Percentiles rank a stretch among this genome's conserved stretches.
Evolutionary conservation across 2,113 vertebrate genomes (phyloP).

Genomic region (Tautogolabrus adspersus): DNA sequence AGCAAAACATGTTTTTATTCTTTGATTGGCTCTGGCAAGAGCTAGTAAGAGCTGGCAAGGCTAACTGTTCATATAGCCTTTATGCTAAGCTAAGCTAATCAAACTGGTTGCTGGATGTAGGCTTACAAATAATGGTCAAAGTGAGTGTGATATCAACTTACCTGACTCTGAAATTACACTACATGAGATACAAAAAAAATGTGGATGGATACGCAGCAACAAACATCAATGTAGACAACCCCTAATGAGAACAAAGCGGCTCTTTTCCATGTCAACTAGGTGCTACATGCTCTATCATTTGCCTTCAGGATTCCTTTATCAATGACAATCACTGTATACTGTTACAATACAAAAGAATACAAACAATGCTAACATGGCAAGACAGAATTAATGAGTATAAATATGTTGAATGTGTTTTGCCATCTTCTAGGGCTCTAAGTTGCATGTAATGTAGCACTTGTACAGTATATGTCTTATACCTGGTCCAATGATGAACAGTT

Average conservation of each 20-base stretch:
- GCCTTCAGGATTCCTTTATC: conserved; percentile 5
- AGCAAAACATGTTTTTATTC: no score
- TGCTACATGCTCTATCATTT: conserved; percentile 22
- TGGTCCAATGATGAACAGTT: conserved; percentile 29
- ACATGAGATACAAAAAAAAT: not conserved
- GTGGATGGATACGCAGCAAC: not conserved
- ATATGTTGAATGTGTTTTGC: conserved; percentile 59
- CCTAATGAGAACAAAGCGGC: not conserved
- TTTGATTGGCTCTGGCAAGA: no score
- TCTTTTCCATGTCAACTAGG: not conserved
- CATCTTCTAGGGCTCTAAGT: conserved; percentile 41
- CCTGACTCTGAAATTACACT: not conserved
- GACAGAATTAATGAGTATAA: not conserved
- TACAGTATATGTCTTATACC: conserved; percentile 25
- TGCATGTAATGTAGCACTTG: conserved; percentile 58
- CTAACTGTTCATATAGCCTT: not conserved
- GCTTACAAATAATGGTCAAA: not conserved
- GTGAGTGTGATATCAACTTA: no score
- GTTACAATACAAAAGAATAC: not conserved
- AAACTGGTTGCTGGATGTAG: not conserved
- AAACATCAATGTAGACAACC: not conserved
- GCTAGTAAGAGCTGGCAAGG: not conserved
- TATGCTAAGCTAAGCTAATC: not conserved
- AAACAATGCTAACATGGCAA: not conserved
- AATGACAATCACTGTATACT: conserved; percentile 28